phyloP scores from a whole-genome alignment of 2,113 vertebrate species.

The Pterophyllum scalare region DNA sequence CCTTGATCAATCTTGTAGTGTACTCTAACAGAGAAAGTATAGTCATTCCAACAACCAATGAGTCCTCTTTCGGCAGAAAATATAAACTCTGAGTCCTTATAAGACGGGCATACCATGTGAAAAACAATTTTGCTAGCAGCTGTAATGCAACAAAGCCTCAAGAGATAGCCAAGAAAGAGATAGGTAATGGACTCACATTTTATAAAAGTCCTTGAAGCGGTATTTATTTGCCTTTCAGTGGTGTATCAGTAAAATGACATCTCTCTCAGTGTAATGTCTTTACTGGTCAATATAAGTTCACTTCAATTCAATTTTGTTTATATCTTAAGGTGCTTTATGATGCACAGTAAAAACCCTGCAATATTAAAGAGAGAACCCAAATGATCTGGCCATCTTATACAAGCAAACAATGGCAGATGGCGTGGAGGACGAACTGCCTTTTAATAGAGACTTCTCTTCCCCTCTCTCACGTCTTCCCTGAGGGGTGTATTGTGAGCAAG shows the following conservation, averaged over 20 bases:
- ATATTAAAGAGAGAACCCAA: not conserved
- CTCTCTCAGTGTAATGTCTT: not conserved
- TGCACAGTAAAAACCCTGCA: not conserved
- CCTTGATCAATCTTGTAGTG: not conserved
- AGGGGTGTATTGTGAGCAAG: too few relatives aligned
- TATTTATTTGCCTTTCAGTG: not conserved
- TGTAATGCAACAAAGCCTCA: not conserved
- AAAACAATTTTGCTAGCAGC: not conserved
- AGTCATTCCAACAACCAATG: not conserved
- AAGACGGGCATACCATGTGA: not conserved
- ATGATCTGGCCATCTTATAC: too few relatives aligned
- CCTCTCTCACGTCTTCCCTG: too few relatives aligned
- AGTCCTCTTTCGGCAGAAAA: not conserved
- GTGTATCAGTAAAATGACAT: not conserved
- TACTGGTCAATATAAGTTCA: not conserved
- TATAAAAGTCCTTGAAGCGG: not conserved
- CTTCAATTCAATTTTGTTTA: not conserved
- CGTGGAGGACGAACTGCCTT: too few relatives aligned
- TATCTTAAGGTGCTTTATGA: not conserved
- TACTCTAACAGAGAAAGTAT: not conserved
- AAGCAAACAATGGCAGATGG: too few relatives aligned
- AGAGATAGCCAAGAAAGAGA: not conserved
- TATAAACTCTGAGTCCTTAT: conserved; percentile 1
- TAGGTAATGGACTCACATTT: not conserved
- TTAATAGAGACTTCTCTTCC: too few relatives aligned